Evolutionary conservation across 2,797 vertebrate genomes (phyloP).

Genomic region (Spatula versicolor): DNA sequence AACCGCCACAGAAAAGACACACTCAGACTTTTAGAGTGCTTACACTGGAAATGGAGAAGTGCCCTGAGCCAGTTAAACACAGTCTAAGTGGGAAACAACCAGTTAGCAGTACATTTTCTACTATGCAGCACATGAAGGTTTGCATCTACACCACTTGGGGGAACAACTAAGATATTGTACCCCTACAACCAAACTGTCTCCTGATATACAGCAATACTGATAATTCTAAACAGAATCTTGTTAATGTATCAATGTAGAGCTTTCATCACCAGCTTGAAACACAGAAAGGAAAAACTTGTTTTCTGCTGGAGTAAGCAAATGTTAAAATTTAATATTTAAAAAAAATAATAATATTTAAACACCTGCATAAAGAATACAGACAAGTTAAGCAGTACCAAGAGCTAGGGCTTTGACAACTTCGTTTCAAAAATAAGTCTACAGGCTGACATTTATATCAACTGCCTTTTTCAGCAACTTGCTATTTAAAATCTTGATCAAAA

Average conservation of each 20-base stretch:
- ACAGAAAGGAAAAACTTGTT: not conserved
- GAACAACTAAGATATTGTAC: not conserved
- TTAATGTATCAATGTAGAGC: not conserved
- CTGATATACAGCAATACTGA: not conserved
- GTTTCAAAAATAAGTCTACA: not conserved
- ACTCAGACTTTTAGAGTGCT: not conserved
- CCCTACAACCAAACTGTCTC: not conserved
- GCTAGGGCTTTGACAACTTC: not conserved
- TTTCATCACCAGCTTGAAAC: not conserved
- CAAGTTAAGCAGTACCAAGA: not conserved
- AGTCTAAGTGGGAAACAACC: not conserved
- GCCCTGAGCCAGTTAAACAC: not conserved
- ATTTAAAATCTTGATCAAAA: not conserved
- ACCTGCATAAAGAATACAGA: not conserved
- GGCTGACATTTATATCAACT: constrained; percentile 22
- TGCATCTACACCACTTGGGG: not conserved
- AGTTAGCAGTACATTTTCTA: not conserved
- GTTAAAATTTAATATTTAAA: not conserved
- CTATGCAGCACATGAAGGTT: not conserved
- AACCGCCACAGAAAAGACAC: not conserved
- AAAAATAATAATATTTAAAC: not conserved
- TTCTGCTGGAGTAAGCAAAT: not conserved
- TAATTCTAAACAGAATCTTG: not conserved
- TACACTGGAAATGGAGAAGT: not conserved
- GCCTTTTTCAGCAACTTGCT: not conserved